These are phyloP conservation scores for Rhodeus uyekii DNA, from an alignment of 2,797 vertebrate species.

Conservation along the genomic window DNA sequence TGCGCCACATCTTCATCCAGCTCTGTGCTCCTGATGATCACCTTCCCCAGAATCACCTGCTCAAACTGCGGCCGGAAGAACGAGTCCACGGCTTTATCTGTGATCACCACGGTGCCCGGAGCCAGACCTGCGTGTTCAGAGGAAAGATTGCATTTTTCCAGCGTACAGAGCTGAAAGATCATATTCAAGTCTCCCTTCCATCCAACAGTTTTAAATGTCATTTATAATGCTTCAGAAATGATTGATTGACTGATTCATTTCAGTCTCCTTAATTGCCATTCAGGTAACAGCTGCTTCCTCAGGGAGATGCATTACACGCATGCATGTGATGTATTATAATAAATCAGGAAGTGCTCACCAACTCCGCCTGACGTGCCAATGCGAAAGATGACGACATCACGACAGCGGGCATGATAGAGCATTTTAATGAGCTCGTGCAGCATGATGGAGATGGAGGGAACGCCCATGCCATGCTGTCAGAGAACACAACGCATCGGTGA, in stretches of 20 bases:
- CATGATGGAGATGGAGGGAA: conserved; percentile 92
- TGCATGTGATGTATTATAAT: background rate
- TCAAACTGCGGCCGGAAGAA: conserved; percentile 82
- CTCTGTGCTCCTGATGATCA: conserved; percentile 82
- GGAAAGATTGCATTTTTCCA: too few relatives aligned
- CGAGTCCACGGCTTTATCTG: conserved; percentile 81
- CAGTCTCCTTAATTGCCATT: background rate
- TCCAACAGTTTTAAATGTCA: background rate
- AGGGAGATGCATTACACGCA: background rate
- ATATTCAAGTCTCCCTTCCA: background rate
- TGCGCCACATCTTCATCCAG: conserved; percentile 79
- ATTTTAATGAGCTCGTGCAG: conserved; percentile 92
- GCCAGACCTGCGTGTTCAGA: conserved; percentile 74
- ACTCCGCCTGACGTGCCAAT: conserved; percentile 89
- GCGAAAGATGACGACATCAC: conserved; percentile 80
- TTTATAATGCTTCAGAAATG: background rate
- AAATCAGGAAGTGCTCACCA: conserved; percentile 67
- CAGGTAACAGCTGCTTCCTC: too few relatives aligned
- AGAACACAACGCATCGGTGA: conserved; percentile 20
- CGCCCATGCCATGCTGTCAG: conserved; percentile 85
- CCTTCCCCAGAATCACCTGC: conserved; percentile 84
- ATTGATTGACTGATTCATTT: background rate
- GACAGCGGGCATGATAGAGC: conserved; percentile 83
- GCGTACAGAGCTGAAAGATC: background rate
- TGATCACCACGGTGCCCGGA: conserved; percentile 84